These are phyloP conservation scores for Apodemia duryi DNA, from an alignment of 2,888 invertebrate genomes.

Conservation along the genomic window DNA sequence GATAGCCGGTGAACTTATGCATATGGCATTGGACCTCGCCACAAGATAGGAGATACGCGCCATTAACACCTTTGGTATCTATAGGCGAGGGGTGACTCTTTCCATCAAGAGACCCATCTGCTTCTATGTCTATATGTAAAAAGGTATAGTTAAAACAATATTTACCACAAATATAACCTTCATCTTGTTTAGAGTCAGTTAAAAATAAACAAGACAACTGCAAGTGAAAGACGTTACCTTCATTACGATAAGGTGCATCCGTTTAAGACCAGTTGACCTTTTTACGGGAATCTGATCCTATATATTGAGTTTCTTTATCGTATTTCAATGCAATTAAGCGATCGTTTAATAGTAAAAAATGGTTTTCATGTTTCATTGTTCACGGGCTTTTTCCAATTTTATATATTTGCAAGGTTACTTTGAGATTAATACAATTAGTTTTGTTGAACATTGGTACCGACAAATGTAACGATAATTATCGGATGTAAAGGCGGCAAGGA, in stretches of 20 bases:
- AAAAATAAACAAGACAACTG: constrained; percentile 7
- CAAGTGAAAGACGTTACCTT: constrained; percentile 11
- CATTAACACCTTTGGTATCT: too few species aligned
- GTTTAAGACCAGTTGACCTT: constrained; percentile 27
- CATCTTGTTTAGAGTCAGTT: neutral
- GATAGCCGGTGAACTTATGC: too few species aligned
- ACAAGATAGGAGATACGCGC: too few species aligned
- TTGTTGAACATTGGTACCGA: too few species aligned
- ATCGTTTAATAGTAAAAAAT: neutral
- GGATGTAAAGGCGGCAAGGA: too few species aligned
- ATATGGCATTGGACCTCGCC: too few species aligned
- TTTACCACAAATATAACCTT: neutral
- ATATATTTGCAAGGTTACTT: neutral
- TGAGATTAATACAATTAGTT: neutral
- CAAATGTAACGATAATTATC: too few species aligned
- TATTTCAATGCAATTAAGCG: constrained; percentile 24
- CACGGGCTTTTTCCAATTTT: neutral
- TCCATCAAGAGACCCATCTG: too few species aligned
- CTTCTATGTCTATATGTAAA: too few species aligned
- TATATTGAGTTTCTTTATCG: constrained; percentile 25
- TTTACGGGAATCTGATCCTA: constrained; percentile 29
- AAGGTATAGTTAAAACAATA: too few species aligned
- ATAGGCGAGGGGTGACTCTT: too few species aligned
- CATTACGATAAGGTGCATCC: constrained; percentile 11
- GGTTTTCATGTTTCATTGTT: too few species aligned